Conservation (phyloP, 23 tunicate genomes). For the Phallusia fumigata region DNA sequence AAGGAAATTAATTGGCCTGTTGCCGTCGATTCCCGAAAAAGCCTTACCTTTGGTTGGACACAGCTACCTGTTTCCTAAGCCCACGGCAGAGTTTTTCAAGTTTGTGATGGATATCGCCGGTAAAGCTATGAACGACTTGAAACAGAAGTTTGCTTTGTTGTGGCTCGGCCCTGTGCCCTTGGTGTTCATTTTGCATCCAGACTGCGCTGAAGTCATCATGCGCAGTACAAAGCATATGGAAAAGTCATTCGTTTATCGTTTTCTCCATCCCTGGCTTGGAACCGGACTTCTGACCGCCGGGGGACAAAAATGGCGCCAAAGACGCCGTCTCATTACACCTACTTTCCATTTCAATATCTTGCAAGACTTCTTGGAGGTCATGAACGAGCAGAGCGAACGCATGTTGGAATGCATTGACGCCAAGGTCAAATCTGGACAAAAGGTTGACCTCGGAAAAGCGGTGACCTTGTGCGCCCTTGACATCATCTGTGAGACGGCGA, state of each 20-base stretch:
- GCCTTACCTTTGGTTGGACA: slow-evolving; percentile 34
- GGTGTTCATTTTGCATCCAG: slow-evolving; percentile 46
- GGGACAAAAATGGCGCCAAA: slow-evolving; percentile 80
- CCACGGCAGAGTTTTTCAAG: slow-evolving; percentile 8
- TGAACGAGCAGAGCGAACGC: slow-evolving; percentile 7
- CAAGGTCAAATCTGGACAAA: slow-evolving; percentile 8
- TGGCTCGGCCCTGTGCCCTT: slow-evolving; percentile 75
- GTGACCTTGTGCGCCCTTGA: slow-evolving; percentile 14
- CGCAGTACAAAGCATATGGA: slow-evolving; percentile 68
- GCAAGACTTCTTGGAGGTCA: slow-evolving; percentile 84
- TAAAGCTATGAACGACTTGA: neutral
- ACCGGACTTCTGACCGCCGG: slow-evolving; percentile 62
- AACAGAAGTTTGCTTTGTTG: slow-evolving; percentile 25
- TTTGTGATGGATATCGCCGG: neutral
- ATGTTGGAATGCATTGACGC: neutral
- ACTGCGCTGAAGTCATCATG: slow-evolving; percentile 58
- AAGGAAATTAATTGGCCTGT: neutral
- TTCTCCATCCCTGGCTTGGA: slow-evolving; percentile 76
- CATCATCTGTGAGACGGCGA: neutral
- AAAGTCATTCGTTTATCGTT: slow-evolving; percentile 58
- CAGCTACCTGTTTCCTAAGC: slow-evolving; percentile 30
- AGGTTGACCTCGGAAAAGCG: neutral
- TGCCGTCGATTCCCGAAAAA: neutral
- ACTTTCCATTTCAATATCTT: slow-evolving; percentile 84
- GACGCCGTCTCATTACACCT: slow-evolving; percentile 81